A percentile compares a stretch with the other conserved stretches of the same genome.
Conservation (phyloP, 2,113 vertebrate species). For the Stictonetta naevosa region DNA sequence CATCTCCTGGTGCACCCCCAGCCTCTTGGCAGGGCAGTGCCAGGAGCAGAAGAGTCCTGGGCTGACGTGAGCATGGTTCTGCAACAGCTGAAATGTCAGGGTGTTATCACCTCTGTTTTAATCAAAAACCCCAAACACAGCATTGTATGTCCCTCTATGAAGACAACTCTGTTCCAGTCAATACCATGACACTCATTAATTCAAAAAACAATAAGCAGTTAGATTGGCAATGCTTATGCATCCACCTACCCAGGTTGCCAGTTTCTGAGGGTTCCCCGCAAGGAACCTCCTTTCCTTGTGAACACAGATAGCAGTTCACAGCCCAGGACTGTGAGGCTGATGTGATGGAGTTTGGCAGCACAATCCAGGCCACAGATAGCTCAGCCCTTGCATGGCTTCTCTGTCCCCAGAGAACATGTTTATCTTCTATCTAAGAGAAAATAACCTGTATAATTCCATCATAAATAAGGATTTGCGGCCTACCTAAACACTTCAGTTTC, state of each 20-base stretch:
- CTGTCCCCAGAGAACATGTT: not conserved
- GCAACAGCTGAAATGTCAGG: too few relatives aligned
- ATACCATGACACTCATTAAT: not conserved
- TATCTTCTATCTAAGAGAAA: not conserved
- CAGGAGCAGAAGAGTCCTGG: too few relatives aligned
- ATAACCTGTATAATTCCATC: not conserved
- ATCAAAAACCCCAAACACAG: too few relatives aligned
- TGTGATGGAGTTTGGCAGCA: not conserved
- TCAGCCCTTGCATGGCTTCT: not conserved
- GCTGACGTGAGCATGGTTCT: too few relatives aligned
- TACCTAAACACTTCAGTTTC: not conserved
- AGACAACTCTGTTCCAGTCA: too few relatives aligned
- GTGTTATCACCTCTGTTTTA: too few relatives aligned
- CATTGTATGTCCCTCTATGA: too few relatives aligned
- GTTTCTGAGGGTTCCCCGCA: not conserved
- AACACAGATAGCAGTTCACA: fast-evolving
- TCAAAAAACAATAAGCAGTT: not conserved
- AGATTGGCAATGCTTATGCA: not conserved
- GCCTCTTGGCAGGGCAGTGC: too few relatives aligned
- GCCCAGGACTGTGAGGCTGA: not conserved
- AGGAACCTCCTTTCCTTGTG: not conserved
- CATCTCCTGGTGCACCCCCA: too few relatives aligned
- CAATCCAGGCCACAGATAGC: not conserved
- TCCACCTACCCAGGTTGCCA: not conserved
- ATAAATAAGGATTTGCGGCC: not conserved